Evolutionary conservation across 2,797 vertebrate species (phyloP).

Genomic region (Centroberyx gerrardi): DNA sequence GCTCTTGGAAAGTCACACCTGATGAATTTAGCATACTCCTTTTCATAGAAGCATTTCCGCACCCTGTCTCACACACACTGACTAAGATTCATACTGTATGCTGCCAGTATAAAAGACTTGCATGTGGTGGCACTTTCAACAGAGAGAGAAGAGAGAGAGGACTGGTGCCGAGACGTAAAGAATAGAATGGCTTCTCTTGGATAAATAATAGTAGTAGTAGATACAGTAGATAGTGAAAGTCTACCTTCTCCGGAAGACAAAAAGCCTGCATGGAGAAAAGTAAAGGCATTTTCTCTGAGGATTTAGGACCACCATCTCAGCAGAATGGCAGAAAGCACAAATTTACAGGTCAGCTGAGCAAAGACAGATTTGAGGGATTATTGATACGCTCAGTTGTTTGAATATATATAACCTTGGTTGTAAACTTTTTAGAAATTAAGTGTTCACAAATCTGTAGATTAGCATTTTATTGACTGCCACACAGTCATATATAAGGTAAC

Average conservation of each 20-base stretch:
- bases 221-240: constrained; percentile 3
- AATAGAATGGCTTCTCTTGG: background rate
- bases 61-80: constrained; percentile 58
- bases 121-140: constrained; percentile 11
- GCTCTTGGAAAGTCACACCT: constrained; percentile 25
- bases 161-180: constrained; percentile 7
- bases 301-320: constrained; percentile 44
- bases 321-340: constrained; percentile 29
- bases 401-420: too few relatives aligned
- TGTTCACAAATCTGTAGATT: background rate
- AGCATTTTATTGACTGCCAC: background rate
- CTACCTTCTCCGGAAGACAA: constrained; percentile 3
- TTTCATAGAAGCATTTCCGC: constrained; percentile 55
- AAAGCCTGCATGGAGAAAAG: constrained; percentile 61
- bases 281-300: constrained; percentile 34
- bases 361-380: background rate
- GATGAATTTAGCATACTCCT: constrained; percentile 68
- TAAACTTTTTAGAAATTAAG: background rate
- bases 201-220: background rate
- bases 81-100: constrained; percentile 43
- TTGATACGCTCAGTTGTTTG: background rate
- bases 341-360: constrained; percentile 62
- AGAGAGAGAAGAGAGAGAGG: constrained; percentile 5
- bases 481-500: background rate
- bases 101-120: constrained; percentile 65